Evolutionary conservation across 2,797 vertebrate genomes (phyloP).

Genomic region (Chaenodraco wilsoni): DNA sequence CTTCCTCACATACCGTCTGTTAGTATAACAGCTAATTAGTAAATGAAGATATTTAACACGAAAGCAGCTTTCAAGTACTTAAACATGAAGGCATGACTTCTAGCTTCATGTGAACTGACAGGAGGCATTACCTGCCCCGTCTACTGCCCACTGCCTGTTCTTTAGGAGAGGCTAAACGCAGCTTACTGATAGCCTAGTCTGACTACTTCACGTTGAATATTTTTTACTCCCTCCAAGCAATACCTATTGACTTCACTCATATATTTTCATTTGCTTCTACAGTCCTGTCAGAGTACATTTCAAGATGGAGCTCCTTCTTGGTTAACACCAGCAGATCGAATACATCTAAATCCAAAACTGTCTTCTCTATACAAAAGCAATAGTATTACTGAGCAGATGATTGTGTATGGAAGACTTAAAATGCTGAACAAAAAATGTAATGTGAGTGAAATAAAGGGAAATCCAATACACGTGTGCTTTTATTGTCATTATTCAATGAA

Average conservation of each 20-base stretch:
- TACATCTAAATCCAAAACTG: slow-evolving; percentile 1
- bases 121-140: slow-evolving; percentile 21
- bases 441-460: background rate
- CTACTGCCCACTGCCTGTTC: slow-evolving; percentile 30
- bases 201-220: slow-evolving; percentile 21
- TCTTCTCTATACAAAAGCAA: background rate
- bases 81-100: slow-evolving; percentile 12
- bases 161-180: slow-evolving; percentile 21
- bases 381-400: background rate
- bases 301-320: slow-evolving; percentile 9
- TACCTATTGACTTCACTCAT: slow-evolving; percentile 23
- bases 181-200: slow-evolving; percentile 30
- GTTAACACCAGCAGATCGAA: slow-evolving; percentile 22
- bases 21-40: slow-evolving; percentile 10
- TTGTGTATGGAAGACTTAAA: background rate
- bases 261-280: slow-evolving; percentile 25
- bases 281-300: slow-evolving; percentile 23
- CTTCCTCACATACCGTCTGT: slow-evolving; percentile 7
- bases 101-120: slow-evolving; percentile 29
- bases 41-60: slow-evolving; percentile 3
- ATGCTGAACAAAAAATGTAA: background rate
- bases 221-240: slow-evolving; percentile 20
- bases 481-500: background rate
- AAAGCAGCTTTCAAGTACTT: slow-evolving; percentile 12
- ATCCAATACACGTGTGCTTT: background rate